Base-by-base conservation (phyloP, 2,888 invertebrate genomes). In the Leptura quadrifasciata region DNA sequence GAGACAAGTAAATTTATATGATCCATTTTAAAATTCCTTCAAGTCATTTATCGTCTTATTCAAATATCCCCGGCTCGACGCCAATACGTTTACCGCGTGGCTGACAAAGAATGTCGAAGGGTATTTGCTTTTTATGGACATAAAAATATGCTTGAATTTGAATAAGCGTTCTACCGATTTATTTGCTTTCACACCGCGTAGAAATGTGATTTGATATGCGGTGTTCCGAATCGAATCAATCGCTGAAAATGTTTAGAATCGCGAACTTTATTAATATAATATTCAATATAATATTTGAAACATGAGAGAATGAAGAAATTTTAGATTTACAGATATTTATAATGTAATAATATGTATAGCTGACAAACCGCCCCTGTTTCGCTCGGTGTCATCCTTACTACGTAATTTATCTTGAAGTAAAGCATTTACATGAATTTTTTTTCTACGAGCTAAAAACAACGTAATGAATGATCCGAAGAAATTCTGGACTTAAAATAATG, bases 11-110 rank as follows among this genome's bases (percentile, higher is more conserved):
- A 18, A 9, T 20, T n/a, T 63, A 63, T 8, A 31, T 63, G 39
- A 63, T 63, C 31, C 10, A 12, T 12, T 63, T 63, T 63, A 18
- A 20, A 39, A 63, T 63, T 63, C 63, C 20, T 63, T 63, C 63
- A 18, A 31, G 35, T 63, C 63, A 18, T 63, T 39, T 27, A 17
- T n/a, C 47, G 15, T 15, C 15, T 47, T 47, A 47, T 47, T 47
- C n/a, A 47, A n/a, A 47, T 47, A 47, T 47, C 47, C 4, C 2
- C 47, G 2, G n/a, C n/a, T 47, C 17, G 47, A 47, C 47, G 47
- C 47, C 47, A 47, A n/a, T 47, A n/a, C n/a, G 57, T 57, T 57
- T 3, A 2, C 5, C 57, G 12, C 15, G 10, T 21, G 57, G 20
- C 57, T 57, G 57, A 57, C 57, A 10, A 21, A 21, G 20, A 57